phyloP scores from a whole-genome alignment of 2,113 vertebrate genomes.

The Hystrix brachyura region DNA sequence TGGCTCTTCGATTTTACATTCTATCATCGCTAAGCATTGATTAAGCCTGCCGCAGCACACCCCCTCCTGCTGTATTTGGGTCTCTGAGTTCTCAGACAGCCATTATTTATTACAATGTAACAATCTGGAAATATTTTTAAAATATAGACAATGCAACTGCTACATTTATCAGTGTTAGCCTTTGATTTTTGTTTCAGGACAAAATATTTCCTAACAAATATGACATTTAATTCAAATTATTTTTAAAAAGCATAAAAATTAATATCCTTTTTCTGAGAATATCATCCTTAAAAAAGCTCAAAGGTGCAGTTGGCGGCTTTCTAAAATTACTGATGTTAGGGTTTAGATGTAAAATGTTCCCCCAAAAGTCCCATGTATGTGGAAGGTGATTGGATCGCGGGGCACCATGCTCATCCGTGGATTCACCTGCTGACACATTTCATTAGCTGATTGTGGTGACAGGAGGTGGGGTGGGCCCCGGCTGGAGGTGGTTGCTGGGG shows the following conservation, averaged over 20 bases:
- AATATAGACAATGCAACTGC: conserved; percentile 21
- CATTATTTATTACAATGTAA: conserved; percentile 81
- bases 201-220: conserved; percentile 66
- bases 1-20: conserved; percentile 85
- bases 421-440: too few species aligned
- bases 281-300: background rate
- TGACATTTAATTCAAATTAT: background rate
- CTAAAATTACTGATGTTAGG: background rate
- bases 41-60: conserved; percentile 78
- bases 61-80: conserved; percentile 64
- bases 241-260: background rate
- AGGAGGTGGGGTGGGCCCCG: background rate
- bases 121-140: conserved; percentile 73
- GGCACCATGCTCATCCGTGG: background rate
- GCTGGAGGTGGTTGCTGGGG: background rate
- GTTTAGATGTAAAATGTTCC: background rate
- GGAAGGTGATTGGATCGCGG: background rate
- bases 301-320: background rate
- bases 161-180: conserved; percentile 43
- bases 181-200: conserved; percentile 34
- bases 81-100: conserved; percentile 84
- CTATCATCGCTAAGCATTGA: conserved; percentile 83
- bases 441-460: too few species aligned
- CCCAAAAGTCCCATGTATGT: background rate
- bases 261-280: conserved; percentile 47